Base-by-base conservation (phyloP, 2,797 vertebrate genomes). In the Luscinia luscinia region DNA sequence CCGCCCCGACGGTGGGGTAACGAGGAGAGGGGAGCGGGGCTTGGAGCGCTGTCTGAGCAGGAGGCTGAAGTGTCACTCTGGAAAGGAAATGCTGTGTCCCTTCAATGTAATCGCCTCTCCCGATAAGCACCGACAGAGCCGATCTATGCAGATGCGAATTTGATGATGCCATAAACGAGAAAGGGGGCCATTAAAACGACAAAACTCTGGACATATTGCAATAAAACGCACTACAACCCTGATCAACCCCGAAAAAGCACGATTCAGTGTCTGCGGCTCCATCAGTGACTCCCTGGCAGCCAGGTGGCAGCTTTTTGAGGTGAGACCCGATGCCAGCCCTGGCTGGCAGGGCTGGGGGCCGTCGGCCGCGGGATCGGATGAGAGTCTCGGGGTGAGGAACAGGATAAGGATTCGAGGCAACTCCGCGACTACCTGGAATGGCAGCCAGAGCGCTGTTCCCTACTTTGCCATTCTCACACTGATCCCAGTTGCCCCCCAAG, bases 141-240 rank as follows among this genome's bases (percentile, higher is more conserved):
- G 57, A 89, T 76, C 94, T 88, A 72, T 38, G 80, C 45, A 43
- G 84, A 87, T 86, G 87, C 38, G 91, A 92, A 80, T 91, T 93
- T 92, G 92, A 96, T 95, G 96, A 84, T 88, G 94, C 95, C 84
- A 91, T 96, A 91, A 97, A 95, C 15, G 6, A 72, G 79, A 86
- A 94, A 93, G 26, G 54, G 66, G 66, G 45, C 62, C 58, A 91
- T 94, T 95, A 91, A 96, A 94, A 77, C 30, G 94, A 94, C 88
- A 89, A 75, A 90, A 75, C 43, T 45, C 75, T 16, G 78, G 77
- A 66, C 16, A 12, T 17, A 15, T 9, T 27, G 32, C 63, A 64
- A 72, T 83, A 79, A 92, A 94, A 26, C 15, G 4, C 36, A 52
- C 59, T 59, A 14, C 40, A 55, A 8, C 22, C 36, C 22, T 15